Evolutionary conservation across 2,888 invertebrate genomes (phyloP).

Genomic region (Eucriotettix oculatus): DNA sequence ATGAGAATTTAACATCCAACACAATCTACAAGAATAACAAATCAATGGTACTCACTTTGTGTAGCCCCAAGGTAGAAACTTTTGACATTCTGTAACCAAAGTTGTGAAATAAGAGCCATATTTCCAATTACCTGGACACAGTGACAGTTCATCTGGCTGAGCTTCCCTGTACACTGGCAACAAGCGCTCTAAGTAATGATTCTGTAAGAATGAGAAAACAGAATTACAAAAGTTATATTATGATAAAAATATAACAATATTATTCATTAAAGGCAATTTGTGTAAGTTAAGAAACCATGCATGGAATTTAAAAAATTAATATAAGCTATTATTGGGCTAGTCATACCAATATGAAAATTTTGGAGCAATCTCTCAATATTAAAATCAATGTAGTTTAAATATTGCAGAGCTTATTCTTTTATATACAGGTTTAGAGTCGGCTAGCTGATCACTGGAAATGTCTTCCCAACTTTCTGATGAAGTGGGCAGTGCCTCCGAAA

Average conservation of each 20-base stretch:
- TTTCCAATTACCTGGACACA: conserved; percentile 57
- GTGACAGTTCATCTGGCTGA: conserved; percentile 49
- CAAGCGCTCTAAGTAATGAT: conserved; percentile 57
- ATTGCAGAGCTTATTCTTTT: no score
- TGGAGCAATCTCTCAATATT: no score
- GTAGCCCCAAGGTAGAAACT: conserved; percentile 54
- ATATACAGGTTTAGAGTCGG: no score
- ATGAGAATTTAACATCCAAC: no score
- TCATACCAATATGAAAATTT: no score
- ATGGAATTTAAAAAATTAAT: not conserved
- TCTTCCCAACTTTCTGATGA: no score
- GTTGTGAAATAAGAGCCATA: conserved; percentile 73
- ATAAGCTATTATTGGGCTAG: no score
- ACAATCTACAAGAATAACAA: no score
- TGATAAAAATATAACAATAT: not conserved
- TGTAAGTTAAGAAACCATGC: not conserved
- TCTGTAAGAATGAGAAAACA: conserved; percentile 31
- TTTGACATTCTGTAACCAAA: conserved; percentile 52
- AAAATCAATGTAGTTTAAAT: no score
- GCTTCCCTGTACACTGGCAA: conserved; percentile 58
- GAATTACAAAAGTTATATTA: conserved; percentile 16
- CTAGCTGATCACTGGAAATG: no score
- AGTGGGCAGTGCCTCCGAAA: no score
- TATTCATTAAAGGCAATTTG: not conserved
- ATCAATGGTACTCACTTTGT: no score